Conservation (phyloP, 37 sponge, comb jelly and placozoan genomes). For the Cliona cf. orientalis region DNA sequence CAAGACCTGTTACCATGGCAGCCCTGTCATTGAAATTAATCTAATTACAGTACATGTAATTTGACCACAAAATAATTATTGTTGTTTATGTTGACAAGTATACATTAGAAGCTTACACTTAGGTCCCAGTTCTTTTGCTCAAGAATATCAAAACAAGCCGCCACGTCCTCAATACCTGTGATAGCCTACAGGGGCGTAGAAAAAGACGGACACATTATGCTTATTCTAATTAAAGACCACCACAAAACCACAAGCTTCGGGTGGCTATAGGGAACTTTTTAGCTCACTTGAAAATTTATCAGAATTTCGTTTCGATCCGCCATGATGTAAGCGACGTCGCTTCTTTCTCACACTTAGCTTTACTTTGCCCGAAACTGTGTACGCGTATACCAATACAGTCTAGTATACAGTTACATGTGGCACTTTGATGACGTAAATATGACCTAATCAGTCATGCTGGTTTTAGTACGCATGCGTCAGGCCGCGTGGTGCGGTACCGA, state of each 20-base stretch:
- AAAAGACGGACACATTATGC: neutral
- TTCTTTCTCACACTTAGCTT: too few species aligned
- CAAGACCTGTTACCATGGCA: too few species aligned
- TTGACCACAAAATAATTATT: too few species aligned
- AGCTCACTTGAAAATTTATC: constrained; percentile 66
- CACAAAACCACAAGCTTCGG: neutral
- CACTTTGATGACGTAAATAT: neutral
- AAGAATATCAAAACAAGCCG: constrained; percentile 65
- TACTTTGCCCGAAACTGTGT: too few species aligned
- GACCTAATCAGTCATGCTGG: neutral
- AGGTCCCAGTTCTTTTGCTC: constrained; percentile 89
- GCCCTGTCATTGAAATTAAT: too few species aligned
- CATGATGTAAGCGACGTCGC: constrained; percentile 38
- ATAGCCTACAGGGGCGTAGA: constrained; percentile 62
- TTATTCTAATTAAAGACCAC: neutral
- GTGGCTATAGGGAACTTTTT: neutral
- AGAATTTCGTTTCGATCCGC: constrained; percentile 58
- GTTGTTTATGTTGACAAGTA: too few species aligned
- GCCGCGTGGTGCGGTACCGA: too few species aligned
- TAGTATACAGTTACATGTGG: too few species aligned
- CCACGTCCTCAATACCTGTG: constrained; percentile 87
- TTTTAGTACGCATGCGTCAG: too few species aligned
- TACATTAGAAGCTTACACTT: constrained; percentile 40
- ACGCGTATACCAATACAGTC: too few species aligned
- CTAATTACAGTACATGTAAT: too few species aligned